phyloP scores from a whole-genome alignment of 1,140 invertebrate species.

The Lordiphosa collinella region DNA sequence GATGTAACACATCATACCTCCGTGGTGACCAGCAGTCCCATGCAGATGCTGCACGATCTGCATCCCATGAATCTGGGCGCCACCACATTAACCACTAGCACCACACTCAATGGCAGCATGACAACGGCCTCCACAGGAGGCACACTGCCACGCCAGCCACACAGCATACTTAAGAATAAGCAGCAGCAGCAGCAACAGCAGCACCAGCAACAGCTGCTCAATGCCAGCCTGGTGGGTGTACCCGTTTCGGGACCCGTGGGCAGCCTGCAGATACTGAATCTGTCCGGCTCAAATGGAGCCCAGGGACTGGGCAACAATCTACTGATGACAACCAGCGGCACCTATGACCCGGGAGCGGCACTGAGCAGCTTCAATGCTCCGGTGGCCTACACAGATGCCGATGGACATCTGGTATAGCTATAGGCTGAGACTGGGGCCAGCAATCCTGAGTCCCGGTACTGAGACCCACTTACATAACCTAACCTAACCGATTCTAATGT shows the following conservation, averaged over 20 bases:
- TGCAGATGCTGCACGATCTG: constrained; percentile 71
- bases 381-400: constrained; percentile 75
- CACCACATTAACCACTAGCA: constrained; percentile 68
- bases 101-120: constrained; percentile 72
- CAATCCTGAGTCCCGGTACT: constrained; percentile 60
- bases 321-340: constrained; percentile 70
- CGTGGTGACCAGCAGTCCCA: constrained; percentile 32
- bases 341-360: constrained; percentile 65
- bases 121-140: constrained; percentile 50
- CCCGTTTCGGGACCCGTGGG: constrained; percentile 55
- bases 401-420: constrained; percentile 79
- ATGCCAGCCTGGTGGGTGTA: constrained; percentile 61
- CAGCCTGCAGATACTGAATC: constrained; percentile 76
- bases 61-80: constrained; percentile 73
- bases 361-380: constrained; percentile 71
- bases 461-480: constrained; percentile 12
- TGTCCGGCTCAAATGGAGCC: constrained; percentile 37
- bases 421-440: constrained; percentile 64
- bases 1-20: constrained; percentile 77
- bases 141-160: constrained; percentile 81
- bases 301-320: constrained; percentile 68
- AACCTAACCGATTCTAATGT: constrained; percentile 16
- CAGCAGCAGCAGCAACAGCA: constrained; percentile 80
- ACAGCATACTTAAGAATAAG: constrained; percentile 83
- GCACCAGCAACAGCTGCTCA: constrained; percentile 52